Conservation (phyloP, 2,888 invertebrate genomes). For the Sinopyrophorus schimmeli region DNA sequence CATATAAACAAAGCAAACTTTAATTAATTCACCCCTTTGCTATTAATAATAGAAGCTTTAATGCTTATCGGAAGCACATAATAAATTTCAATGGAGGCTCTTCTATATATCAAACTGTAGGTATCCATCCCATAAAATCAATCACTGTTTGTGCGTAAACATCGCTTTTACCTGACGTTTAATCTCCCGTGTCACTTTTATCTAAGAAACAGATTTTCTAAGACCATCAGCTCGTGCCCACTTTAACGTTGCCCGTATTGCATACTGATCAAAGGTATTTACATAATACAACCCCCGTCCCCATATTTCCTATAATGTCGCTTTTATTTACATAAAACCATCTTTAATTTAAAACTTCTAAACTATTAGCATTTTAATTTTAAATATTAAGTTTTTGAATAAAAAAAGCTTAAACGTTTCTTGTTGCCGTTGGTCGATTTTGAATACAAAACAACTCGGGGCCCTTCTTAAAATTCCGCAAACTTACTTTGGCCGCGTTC, state of each 20-base stretch:
- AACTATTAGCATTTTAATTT: too few species aligned
- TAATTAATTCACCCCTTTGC: conserved; percentile 10
- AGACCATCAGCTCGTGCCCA: conserved; percentile 22
- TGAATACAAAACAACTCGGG: too few species aligned
- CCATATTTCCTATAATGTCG: conserved; percentile 4
- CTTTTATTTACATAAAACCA: too few species aligned
- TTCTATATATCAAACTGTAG: conserved; percentile 27
- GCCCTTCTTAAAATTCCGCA: too few species aligned
- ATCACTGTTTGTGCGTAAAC: conserved; percentile 29
- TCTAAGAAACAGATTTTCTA: conserved; percentile 21
- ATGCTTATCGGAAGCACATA: conserved; percentile 24
- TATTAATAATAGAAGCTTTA: conserved; percentile 17
- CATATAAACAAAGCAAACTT: conserved; percentile 7
- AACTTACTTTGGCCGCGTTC: too few species aligned
- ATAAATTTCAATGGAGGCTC: conserved; percentile 25
- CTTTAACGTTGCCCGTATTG: conserved; percentile 21
- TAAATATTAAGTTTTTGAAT: too few species aligned
- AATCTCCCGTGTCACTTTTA: conserved; percentile 24
- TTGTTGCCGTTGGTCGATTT: too few species aligned
- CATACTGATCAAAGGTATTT: conserved; percentile 20
- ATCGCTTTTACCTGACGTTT: conserved; percentile 26
- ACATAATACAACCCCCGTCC: conserved; percentile 7
- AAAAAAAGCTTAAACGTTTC: too few species aligned
- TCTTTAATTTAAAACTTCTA: too few species aligned
- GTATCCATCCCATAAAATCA: conserved; percentile 26